A percentile compares a stretch with the other conserved stretches of the same genome.
Conservation (phyloP, 2,797 vertebrate species). For the Sebastes diaconus region DNA sequence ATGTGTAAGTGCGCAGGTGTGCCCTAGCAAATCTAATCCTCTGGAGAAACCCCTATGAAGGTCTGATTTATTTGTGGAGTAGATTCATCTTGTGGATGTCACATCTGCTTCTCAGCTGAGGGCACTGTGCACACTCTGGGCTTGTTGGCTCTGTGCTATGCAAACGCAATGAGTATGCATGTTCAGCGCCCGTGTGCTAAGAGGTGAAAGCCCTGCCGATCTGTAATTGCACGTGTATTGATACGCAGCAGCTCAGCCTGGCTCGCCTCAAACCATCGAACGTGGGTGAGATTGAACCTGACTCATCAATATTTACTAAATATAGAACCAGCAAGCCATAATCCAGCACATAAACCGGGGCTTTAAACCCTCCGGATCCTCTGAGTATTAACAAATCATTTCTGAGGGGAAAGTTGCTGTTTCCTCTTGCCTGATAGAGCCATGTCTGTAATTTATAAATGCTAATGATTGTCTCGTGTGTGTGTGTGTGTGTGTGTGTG, state of each 20-base stretch:
- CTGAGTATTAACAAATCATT: slow-evolving; percentile 41
- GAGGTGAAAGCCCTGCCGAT: slow-evolving; percentile 29
- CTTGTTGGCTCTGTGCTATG: slow-evolving; percentile 26
- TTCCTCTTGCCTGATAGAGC: slow-evolving; percentile 31
- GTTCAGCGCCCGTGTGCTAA: slow-evolving; percentile 12
- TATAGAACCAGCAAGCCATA: slow-evolving; percentile 46
- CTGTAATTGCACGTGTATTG: slow-evolving; percentile 22
- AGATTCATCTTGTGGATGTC: slow-evolving; percentile 71
- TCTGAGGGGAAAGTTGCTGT: slow-evolving; percentile 28
- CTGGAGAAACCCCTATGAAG: slow-evolving; percentile 48
- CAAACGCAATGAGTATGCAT: slow-evolving; percentile 34
- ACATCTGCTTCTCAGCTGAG: slow-evolving; percentile 61
- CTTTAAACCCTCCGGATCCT: slow-evolving; percentile 40
- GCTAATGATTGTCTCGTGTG: slow-evolving; percentile 19
- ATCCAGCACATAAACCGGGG: slow-evolving; percentile 29
- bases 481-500: slow-evolving; percentile 26
- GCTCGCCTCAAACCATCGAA: slow-evolving; percentile 35
- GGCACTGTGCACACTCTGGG: slow-evolving; percentile 32
- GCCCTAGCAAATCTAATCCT: slow-evolving; percentile 73
- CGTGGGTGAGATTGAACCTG: slow-evolving; percentile 41
- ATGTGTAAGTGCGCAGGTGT: slow-evolving; percentile 72
- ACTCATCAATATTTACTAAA: slow-evolving; percentile 62
- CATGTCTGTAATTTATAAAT: slow-evolving; percentile 37
- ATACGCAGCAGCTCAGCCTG: slow-evolving; percentile 26
- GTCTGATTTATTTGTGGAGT: slow-evolving; percentile 75